Conservation (phyloP, 2,888 invertebrate genomes). For the Lampropteryx suffumata region DNA sequence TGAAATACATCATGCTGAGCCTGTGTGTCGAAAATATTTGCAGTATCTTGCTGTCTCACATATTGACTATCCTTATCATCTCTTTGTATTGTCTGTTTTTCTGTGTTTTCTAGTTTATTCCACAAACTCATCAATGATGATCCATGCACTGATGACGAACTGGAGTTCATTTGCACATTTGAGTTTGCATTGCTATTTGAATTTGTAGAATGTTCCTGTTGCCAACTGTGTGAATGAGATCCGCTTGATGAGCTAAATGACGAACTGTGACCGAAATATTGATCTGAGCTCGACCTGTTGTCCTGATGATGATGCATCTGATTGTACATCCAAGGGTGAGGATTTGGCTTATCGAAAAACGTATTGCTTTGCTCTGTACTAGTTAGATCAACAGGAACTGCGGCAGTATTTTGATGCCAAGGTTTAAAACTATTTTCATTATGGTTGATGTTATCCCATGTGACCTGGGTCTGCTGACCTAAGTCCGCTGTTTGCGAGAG, state of each 20-base stretch:
- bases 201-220: slow-evolving; percentile 22
- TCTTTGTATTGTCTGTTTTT: slow-evolving; percentile 31
- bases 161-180: slow-evolving; percentile 9
- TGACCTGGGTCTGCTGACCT: slow-evolving; percentile 32
- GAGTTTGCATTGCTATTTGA: slow-evolving; percentile 12
- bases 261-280: slow-evolving; percentile 16
- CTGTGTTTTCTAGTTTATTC: slow-evolving; percentile 41
- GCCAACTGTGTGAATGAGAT: slow-evolving; percentile 20
- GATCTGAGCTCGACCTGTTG: slow-evolving; percentile 5
- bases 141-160: slow-evolving; percentile 10
- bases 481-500: slow-evolving; percentile 20
- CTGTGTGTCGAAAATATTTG: slow-evolving; percentile 5
- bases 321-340: slow-evolving; percentile 27
- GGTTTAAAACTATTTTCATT: slow-evolving; percentile 18
- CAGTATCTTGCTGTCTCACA: slow-evolving; percentile 2
- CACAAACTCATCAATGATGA: slow-evolving; percentile 40
- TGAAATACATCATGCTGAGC: slow-evolving; percentile 1
- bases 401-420: slow-evolving; percentile 12
- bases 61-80: neutral
- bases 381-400: slow-evolving; percentile 1
- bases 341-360: slow-evolving; percentile 7
- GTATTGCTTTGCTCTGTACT: slow-evolving; percentile 5
- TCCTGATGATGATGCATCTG: slow-evolving; percentile 14
- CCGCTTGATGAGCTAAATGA: slow-evolving; percentile 17
- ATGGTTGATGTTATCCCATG: slow-evolving; percentile 26